phyloP scores from a whole-genome alignment of 2,113 vertebrate genomes.

The Takifugu bimaculatus region DNA sequence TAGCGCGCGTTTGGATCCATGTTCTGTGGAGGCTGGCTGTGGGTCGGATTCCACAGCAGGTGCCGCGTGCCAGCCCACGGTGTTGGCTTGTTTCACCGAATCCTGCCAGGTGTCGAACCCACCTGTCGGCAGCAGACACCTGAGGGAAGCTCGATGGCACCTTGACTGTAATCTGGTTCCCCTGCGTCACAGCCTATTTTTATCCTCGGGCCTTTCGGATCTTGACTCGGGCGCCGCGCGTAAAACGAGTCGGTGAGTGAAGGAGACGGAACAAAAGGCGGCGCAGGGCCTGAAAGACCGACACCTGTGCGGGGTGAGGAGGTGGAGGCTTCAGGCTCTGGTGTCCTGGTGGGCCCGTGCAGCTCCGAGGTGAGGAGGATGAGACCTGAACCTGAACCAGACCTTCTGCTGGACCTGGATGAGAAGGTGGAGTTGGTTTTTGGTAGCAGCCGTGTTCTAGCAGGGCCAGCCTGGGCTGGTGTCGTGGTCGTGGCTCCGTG shows the following conservation, averaged over 20 bases:
- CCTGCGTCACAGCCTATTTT: slow-evolving; percentile 68
- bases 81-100: neutral
- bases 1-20: neutral
- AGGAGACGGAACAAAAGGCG: neutral
- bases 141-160: slow-evolving; percentile 46
- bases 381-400: too few species aligned
- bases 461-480: too few species aligned
- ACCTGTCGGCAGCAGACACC: slow-evolving; percentile 47
- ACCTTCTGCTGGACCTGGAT: too few species aligned
- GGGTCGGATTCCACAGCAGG: neutral
- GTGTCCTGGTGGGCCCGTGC: too few species aligned
- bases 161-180: slow-evolving; percentile 65
- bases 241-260: slow-evolving; percentile 47
- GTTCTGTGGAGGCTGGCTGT: neutral
- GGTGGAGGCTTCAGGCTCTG: too few species aligned
- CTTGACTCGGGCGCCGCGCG: slow-evolving; percentile 11
- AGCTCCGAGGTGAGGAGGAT: too few species aligned
- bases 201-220: slow-evolving; percentile 59
- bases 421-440: too few species aligned
- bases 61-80: slow-evolving; percentile 7
- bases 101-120: slow-evolving; percentile 24
- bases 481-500: too few species aligned
- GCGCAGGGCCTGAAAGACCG: too few species aligned
- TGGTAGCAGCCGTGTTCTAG: too few species aligned
- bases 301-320: too few species aligned